These are phyloP conservation scores for Zaprionus gabonicus DNA, from an alignment of 1,140 invertebrate genomes.

Conservation along the genomic window DNA sequence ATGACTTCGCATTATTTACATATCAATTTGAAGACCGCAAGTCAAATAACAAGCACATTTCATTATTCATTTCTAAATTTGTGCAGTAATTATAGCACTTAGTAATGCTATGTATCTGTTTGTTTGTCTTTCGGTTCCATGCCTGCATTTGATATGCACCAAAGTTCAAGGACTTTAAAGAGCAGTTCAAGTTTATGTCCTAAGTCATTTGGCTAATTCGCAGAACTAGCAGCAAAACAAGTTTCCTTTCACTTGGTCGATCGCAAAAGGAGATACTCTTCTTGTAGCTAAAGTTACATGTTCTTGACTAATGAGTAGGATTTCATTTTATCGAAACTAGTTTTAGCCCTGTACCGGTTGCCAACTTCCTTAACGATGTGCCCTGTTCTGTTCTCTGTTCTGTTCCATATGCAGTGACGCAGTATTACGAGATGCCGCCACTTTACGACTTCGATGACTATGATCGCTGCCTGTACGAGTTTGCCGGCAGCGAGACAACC, in stretches of 20 bases:
- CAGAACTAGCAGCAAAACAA: constrained; percentile 40
- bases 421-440: constrained; percentile 85
- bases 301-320: constrained; percentile 23
- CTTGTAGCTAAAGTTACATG: constrained; percentile 16
- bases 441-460: constrained; percentile 85
- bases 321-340: constrained; percentile 38
- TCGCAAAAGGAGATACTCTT: constrained; percentile 10
- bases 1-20: constrained; percentile 40
- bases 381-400: constrained; percentile 6
- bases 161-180: constrained; percentile 27
- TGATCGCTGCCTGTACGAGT: constrained; percentile 84
- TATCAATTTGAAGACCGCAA: constrained; percentile 24
- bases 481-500: constrained; percentile 6
- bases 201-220: constrained; percentile 28
- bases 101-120: neutral
- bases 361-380: constrained; percentile 30
- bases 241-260: constrained; percentile 64
- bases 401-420: constrained; percentile 71
- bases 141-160: neutral
- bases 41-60: constrained; percentile 18
- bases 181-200: constrained; percentile 33
- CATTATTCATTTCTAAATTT: constrained; percentile 10
- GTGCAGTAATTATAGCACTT: constrained; percentile 8
- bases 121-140: neutral
- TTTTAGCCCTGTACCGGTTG: constrained; percentile 13